phyloP scores from a whole-genome alignment of 2,113 vertebrate genomes.

The Nycticryphes semicollaris region DNA sequence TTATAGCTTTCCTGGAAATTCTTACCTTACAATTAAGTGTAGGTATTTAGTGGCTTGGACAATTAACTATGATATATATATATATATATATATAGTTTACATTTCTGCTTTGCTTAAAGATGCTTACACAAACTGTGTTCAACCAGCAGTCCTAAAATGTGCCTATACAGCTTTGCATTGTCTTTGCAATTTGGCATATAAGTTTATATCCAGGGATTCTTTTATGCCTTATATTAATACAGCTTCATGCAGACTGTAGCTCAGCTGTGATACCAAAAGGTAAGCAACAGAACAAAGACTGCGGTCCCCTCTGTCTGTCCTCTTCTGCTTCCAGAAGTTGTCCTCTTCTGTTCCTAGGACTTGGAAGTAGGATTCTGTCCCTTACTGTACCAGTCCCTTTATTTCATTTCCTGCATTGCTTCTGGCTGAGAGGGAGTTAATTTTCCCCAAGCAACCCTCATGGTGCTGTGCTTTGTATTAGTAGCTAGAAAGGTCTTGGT shows the following conservation, averaged over 20 bases:
- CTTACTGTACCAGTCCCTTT: not conserved
- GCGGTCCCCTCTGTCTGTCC: not conserved
- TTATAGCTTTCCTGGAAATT: not conserved
- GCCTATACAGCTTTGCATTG: not conserved
- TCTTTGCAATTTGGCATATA: not conserved
- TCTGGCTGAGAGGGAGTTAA: not conserved
- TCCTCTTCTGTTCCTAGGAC: not conserved
- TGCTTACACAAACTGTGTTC: not conserved
- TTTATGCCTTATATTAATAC: not conserved
- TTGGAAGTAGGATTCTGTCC: not conserved
- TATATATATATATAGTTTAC: not conserved
- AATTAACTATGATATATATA: not conserved
- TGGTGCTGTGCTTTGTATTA: not conserved
- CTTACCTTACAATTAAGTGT: not conserved
- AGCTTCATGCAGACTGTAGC: not conserved
- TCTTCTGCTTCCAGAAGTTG: not conserved
- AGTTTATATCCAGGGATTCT: fast-evolving
- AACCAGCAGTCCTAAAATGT: not conserved
- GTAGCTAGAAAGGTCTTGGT: not conserved
- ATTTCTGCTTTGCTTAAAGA: not conserved
- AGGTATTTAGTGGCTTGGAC: not conserved
- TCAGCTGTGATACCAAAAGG: not conserved
- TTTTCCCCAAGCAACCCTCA: not conserved
- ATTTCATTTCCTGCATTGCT: not conserved
- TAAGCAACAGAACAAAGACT: not conserved